Base-by-base conservation (phyloP, 2,113 vertebrate species). In the Pionites leucogaster region DNA sequence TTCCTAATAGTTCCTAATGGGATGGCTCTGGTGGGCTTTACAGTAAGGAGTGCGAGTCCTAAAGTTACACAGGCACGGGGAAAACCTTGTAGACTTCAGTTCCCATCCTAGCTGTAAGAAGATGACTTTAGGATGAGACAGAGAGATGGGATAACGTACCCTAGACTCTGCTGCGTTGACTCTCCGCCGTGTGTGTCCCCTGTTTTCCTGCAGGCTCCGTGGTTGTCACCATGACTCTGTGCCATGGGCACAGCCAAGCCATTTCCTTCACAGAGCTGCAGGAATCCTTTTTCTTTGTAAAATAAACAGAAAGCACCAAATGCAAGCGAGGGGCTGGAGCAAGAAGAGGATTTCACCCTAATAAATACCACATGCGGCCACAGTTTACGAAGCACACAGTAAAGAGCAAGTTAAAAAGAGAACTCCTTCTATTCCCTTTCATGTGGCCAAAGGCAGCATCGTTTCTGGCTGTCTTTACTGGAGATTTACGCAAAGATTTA, bases 401-500 rank as follows among this genome's bases (percentile, higher is more conserved):
- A 96, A 96, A 91, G 95, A 82, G 77, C 93, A 85, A 96, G 96
- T 96, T 96, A 46, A 93, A 92, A 93, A 82, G 93, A 93, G 88
- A 93, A 94, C 85, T 82, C 83, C 77, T 71, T 68, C 83, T 65
- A 46, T 94, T 90, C 86, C 72, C 88, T 97, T 97, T 96, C 95
- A 94, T 95, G 96, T 96, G 88, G 93, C 77, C 89, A 42, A 91
- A 79, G 75, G 70, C 90, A 86, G 79, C 77, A 82, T 87, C 39
- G 67, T 94, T 96, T 95, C 86, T 93, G 93, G 44, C 90, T 96
- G 92, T 88, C 91, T 93, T 94, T 93, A 67, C 83, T 74, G 78
- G 65, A 95, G 95, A 95, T 96, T 95, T 92, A 97, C 78, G 79
- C 7, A 22, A 91, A 94, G 93, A 85, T 96, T 96, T 93, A 96